Base-by-base conservation (phyloP, 2,797 vertebrate genomes). In the Echiichthys vipera region DNA sequence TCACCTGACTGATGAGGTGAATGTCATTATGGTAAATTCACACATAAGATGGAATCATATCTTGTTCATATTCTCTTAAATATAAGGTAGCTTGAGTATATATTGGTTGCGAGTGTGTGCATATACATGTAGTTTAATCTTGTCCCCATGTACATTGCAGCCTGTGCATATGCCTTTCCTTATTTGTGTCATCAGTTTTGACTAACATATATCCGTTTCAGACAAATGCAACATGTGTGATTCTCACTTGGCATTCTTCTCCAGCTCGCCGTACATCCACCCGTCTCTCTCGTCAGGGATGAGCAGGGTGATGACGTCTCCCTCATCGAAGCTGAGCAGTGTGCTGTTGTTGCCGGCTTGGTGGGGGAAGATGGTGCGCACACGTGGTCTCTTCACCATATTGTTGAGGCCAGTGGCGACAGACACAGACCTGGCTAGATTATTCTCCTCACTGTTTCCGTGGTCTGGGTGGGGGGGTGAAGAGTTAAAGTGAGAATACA, bases 231-330 rank as follows among this genome's bases (percentile, higher is more conserved):
- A 27, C 13, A 29, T 0, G 12, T 55, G 55, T 7, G 36, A 17
- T 1, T 40, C 97, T 96, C 89, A 99, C 98, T 89, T 94, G 92
- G 91, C 95, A 37, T 88, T 95, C 73, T 92, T 78, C 57, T 98
- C 96, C 4, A 98, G 92, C 78, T 99, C 97, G 2, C 98, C 98
- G 0, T 99, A 99, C 43, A 99, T 94, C 98, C 98, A 99, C 12
- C 98, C 98, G 0, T 99, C 98, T 57, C 93, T 96, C 84, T 99
- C 98, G 14, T 99, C 97, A 0, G 97, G 94, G 56, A 99, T 92
- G 49, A 99, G 96, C 68, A 99, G 94, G 0, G 93, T 89, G 88
- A 99, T 96, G 85, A 95, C 17, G 9, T 99, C 98, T 3, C 97
- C 97, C 86, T 99, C 96, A 0, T 96, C 93, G 37, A 99, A 99